Percentiles rank a stretch among this genome's conserved stretches.
phyloP scores from a whole-genome alignment of 2,888 invertebrate genomes.

The Eupithecia vulgata region DNA sequence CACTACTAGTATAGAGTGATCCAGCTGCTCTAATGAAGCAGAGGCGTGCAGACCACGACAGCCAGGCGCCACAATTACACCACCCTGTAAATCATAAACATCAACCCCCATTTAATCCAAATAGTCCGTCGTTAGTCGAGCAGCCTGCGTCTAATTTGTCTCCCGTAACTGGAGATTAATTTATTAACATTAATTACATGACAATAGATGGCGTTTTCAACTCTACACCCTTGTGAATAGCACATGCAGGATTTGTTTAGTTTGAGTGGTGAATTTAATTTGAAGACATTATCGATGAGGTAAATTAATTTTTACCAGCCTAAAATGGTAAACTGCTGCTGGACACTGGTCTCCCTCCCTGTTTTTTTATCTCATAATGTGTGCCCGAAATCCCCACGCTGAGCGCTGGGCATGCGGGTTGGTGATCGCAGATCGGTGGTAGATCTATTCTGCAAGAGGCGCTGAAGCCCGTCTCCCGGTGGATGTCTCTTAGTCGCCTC shows the following conservation, averaged over 20 bases:
- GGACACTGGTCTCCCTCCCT: too few relatives aligned
- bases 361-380: too few relatives aligned
- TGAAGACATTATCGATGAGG: neutral
- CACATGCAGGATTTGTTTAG: slow-evolving; percentile 8
- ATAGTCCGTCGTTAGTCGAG: slow-evolving; percentile 83
- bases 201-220: slow-evolving; percentile 62
- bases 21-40: slow-evolving; percentile 26
- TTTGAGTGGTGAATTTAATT: neutral
- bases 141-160: slow-evolving; percentile 84
- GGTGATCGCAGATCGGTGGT: too few relatives aligned
- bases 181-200: slow-evolving; percentile 82
- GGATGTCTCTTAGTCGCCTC: too few relatives aligned
- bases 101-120: slow-evolving; percentile 84
- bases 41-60: slow-evolving; percentile 61
- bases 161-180: slow-evolving; percentile 82
- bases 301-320: too few relatives aligned
- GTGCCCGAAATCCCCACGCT: too few relatives aligned
- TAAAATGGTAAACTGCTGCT: too few relatives aligned
- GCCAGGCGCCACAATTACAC: slow-evolving; percentile 81
- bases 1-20: slow-evolving; percentile 15
- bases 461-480: too few relatives aligned
- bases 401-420: too few relatives aligned
- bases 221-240: slow-evolving; percentile 39
- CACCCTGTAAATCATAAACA: slow-evolving; percentile 83
- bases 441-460: too few relatives aligned